A percentile compares a stretch with the other conserved stretches of the same genome.
Conservation (phyloP, 2,888 invertebrate genomes). For the Cheilosia grossa region DNA sequence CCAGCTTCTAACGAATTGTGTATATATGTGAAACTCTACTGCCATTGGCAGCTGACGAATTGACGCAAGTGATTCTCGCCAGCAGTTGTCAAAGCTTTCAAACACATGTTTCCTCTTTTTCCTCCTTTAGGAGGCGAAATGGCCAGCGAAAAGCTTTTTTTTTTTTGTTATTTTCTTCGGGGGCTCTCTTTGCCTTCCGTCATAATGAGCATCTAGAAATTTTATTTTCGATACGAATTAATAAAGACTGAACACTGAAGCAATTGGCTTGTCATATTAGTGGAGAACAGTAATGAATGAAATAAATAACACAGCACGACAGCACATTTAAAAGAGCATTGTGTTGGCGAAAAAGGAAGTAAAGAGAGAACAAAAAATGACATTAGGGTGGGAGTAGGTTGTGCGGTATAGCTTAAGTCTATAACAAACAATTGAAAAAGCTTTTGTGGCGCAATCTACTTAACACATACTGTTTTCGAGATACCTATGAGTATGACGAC, state of each 20-base stretch:
- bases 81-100: constrained; percentile 31
- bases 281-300: constrained; percentile 60
- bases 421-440: neutral
- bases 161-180: neutral
- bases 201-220: neutral
- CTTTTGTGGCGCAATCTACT: constrained; percentile 17
- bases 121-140: neutral
- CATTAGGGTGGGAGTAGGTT: neutral
- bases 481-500: neutral
- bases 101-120: constrained; percentile 20
- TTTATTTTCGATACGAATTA: constrained; percentile 6
- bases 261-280: constrained; percentile 23
- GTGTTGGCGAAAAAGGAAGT: constrained; percentile 17
- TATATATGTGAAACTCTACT: neutral
- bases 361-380: neutral
- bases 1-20: neutral
- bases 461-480: neutral
- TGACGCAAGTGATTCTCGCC: constrained; percentile 33
- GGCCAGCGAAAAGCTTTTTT: constrained; percentile 8
- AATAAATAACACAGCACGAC: constrained; percentile 36
- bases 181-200: constrained; percentile 2
- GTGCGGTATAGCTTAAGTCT: neutral
- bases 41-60: neutral
- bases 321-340: constrained; percentile 34
- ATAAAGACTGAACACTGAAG: constrained; percentile 25